Conservation (phyloP, 2,113 vertebrate genomes). For the Pavo muticus region DNA sequence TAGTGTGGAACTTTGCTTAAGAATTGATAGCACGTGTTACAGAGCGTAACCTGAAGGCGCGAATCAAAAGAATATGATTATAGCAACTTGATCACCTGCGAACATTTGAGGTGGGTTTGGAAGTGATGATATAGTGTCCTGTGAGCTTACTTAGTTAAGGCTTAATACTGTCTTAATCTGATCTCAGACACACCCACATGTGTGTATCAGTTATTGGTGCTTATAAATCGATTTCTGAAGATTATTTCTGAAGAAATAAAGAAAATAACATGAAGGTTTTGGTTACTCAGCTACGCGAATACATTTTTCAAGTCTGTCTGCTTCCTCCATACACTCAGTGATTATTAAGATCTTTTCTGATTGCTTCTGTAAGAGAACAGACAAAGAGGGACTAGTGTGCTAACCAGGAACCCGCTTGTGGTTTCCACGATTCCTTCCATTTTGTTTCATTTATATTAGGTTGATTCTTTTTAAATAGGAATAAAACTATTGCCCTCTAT, state of each 20-base stretch:
- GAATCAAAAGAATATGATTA: accelerated
- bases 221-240: not conserved
- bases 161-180: not conserved
- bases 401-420: not conserved
- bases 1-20: not conserved
- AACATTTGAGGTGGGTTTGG: not conserved
- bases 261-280: not conserved
- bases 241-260: not conserved
- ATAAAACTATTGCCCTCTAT: not conserved
- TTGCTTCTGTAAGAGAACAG: not conserved
- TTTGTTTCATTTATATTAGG: not conserved
- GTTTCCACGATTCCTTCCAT: not conserved
- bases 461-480: not conserved
- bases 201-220: not conserved
- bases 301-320: not conserved
- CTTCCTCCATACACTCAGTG: not conserved
- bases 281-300: not conserved
- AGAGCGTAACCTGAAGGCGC: not conserved
- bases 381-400: not conserved
- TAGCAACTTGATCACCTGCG: not conserved
- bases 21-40: accelerated
- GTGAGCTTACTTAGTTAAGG: not conserved
- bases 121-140: not conserved
- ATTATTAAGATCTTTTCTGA: not conserved
- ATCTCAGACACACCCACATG: not conserved